These are phyloP conservation scores for Bibio marci DNA, from an alignment of 2,888 invertebrate species.

Conservation along the genomic window DNA sequence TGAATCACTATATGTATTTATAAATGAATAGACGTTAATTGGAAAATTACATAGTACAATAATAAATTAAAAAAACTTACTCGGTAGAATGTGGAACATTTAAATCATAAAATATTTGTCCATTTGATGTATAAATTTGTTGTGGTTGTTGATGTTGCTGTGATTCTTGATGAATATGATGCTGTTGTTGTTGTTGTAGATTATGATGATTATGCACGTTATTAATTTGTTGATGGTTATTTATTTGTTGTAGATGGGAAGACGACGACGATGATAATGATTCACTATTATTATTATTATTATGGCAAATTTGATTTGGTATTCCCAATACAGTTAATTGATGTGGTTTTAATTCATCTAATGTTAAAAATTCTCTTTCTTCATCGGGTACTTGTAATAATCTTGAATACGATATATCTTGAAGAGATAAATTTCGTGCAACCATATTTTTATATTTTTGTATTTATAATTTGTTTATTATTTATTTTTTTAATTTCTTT, in stretches of 20 bases:
- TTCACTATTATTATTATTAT: background rate
- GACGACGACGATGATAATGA: background rate
- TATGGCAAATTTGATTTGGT: slow-evolving; percentile 5
- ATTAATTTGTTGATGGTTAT: background rate
- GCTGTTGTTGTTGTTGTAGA: background rate
- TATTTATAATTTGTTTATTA: no score
- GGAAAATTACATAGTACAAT: no score
- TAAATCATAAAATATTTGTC: slow-evolving; percentile 12
- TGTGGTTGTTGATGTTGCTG: background rate
- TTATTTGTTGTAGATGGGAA: no score
- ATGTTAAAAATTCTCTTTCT: slow-evolving; percentile 24
- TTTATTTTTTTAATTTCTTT: no score
- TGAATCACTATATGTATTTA: no score
- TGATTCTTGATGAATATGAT: background rate
- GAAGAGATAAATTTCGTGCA: slow-evolving; percentile 26
- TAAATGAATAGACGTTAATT: no score
- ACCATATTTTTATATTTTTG: no score
- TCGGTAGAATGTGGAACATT: slow-evolving; percentile 11
- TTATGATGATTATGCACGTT: background rate
- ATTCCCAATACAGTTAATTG: slow-evolving; percentile 13
- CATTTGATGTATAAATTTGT: background rate
- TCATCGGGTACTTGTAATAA: slow-evolving; percentile 26
- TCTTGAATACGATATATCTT: slow-evolving; percentile 27
- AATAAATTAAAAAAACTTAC: slow-evolving; percentile 7
- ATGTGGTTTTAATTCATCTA: slow-evolving; percentile 28